phyloP scores from a whole-genome alignment of 2,888 invertebrate species.

The Spatulosminthurus flaviceps region DNA sequence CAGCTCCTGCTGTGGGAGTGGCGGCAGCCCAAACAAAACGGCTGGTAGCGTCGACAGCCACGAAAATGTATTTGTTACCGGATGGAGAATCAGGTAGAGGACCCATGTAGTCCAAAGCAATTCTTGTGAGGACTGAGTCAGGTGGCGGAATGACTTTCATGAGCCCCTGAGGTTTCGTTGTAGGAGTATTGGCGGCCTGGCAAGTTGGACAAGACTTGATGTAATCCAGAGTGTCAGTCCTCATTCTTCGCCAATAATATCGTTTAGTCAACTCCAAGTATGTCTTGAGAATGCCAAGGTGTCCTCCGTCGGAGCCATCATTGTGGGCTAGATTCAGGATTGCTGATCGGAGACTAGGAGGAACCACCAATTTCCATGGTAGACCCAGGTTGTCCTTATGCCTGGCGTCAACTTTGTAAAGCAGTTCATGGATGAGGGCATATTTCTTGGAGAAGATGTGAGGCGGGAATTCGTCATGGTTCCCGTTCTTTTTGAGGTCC shows the following conservation, averaged over 20 bases:
- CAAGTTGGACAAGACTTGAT: too few relatives aligned
- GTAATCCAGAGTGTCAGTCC: not conserved
- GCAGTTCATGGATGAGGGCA: not conserved
- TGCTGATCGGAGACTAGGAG: not conserved
- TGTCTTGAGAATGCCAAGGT: not conserved
- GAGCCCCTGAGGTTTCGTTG: too few relatives aligned
- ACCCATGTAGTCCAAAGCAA: too few relatives aligned
- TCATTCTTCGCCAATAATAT: constrained; percentile 33
- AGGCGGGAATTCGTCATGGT: too few relatives aligned
- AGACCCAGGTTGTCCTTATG: not conserved
- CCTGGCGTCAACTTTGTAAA: not conserved
- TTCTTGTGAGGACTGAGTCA: too few relatives aligned
- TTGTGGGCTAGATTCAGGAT: constrained; percentile 21
- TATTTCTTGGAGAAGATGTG: not conserved
- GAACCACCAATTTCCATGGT: constrained; percentile 27
- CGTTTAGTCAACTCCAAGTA: not conserved
- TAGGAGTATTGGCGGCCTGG: too few relatives aligned
- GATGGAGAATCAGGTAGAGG: too few relatives aligned
- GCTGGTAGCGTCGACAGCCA: too few relatives aligned
- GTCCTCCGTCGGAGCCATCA: not conserved
- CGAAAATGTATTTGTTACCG: too few relatives aligned
- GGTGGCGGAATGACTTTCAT: too few relatives aligned
- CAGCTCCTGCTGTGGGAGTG: too few relatives aligned
- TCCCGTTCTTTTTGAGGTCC: not conserved
- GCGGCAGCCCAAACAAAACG: too few relatives aligned